Evolutionary conservation across 2,797 vertebrate species (phyloP).

Genomic region (Lepidocolaptes lacrymiger): DNA sequence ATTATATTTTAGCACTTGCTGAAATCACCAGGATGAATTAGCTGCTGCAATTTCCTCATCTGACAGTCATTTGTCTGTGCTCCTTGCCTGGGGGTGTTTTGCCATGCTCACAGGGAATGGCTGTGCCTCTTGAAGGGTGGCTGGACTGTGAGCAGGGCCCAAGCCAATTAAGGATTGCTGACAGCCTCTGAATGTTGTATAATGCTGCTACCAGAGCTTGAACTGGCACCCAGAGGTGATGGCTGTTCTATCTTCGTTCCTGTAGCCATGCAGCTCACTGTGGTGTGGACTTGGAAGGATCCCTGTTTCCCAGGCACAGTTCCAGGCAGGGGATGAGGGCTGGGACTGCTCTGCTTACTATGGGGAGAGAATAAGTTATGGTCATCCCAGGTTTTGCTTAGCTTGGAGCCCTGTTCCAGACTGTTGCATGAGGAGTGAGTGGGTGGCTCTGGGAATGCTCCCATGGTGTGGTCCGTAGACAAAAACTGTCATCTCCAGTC

Average conservation of each 20-base stretch:
- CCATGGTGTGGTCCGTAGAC: fast-evolving
- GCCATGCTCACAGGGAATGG: fast-evolving
- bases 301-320: not conserved
- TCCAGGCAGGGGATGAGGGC: too few species aligned
- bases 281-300: not conserved
- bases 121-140: not conserved
- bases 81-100: not conserved
- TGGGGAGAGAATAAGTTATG: not conserved
- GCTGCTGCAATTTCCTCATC: not conserved
- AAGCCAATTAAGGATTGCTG: not conserved
- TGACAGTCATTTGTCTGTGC: fast-evolving
- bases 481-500: too few species aligned
- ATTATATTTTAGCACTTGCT: not conserved
- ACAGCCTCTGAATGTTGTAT: fast-evolving
- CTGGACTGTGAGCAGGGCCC: fast-evolving
- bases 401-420: not conserved
- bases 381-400: not conserved
- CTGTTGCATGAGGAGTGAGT: fast-evolving
- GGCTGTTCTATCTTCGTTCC: not conserved
- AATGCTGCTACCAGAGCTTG: not conserved
- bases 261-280: fast-evolving
- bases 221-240: not conserved
- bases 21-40: not conserved
- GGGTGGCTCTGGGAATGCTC: not conserved
- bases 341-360: not conserved